A percentile compares a stretch with the other conserved stretches of the same genome.
Evolutionary conservation across 2,113 vertebrate genomes (phyloP).

Genomic region (Cephalopterus ornatus): DNA sequence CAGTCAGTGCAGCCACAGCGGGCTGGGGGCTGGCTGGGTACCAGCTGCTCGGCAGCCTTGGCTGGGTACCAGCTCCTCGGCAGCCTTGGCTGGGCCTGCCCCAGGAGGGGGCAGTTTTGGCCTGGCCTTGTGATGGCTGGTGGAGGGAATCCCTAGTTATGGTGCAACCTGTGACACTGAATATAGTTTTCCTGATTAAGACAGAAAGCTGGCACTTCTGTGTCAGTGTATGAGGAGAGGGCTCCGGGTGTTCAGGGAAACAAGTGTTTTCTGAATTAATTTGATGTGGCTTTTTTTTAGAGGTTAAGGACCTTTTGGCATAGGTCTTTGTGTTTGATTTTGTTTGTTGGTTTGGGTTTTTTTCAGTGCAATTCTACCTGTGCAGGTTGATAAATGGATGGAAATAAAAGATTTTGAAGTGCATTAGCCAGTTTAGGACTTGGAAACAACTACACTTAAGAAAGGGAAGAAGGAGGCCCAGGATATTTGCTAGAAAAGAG

Average conservation of each 20-base stretch:
- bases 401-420: neutral
- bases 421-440: neutral
- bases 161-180: rapidly evolving
- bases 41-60: neutral
- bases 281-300: neutral
- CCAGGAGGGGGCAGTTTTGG: neutral
- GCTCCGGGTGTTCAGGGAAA: rapidly evolving
- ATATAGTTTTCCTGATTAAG: neutral
- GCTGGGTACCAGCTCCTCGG: neutral
- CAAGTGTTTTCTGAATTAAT: neutral
- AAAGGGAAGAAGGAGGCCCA: neutral
- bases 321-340: too few species aligned
- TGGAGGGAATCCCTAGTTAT: too few species aligned
- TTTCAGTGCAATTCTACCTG: neutral
- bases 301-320: neutral
- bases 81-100: neutral
- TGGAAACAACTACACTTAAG: neutral
- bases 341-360: neutral
- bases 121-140: too few species aligned
- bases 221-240: neutral
- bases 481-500: neutral
- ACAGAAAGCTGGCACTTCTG: neutral
- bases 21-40: neutral
- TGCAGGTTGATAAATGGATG: neutral
- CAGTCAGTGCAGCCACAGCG: rapidly evolving